Percentiles rank a stretch among this genome's conserved stretches.
These are phyloP conservation scores for Hesperia comma DNA, from an alignment of 2,888 invertebrate species.

Conservation along the genomic window DNA sequence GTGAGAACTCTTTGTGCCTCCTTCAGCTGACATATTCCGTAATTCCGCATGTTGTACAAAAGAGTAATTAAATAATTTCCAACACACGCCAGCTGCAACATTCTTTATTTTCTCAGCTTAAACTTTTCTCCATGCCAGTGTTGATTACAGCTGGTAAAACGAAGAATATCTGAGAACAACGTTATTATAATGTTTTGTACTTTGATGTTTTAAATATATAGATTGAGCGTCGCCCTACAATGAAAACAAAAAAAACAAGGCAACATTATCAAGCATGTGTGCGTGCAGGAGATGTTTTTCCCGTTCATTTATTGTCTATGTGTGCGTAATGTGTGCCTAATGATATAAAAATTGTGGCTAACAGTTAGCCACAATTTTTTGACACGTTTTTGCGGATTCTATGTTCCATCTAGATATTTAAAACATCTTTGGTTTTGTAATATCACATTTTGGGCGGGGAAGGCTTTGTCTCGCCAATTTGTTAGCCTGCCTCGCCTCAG, in stretches of 20 bases:
- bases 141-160: neutral
- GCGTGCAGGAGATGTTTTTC: too few relatives aligned
- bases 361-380: too few relatives aligned
- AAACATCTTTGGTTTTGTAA: too few relatives aligned
- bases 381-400: too few relatives aligned
- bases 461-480: conserved; percentile 8
- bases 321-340: too few relatives aligned
- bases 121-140: neutral
- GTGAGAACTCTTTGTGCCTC: neutral
- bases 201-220: too few relatives aligned
- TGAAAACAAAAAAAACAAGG: too few relatives aligned
- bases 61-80: neutral
- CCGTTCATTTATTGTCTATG: too few relatives aligned
- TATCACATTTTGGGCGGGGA: neutral
- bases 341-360: too few relatives aligned
- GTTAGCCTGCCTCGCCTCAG: conserved; percentile 6
- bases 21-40: neutral
- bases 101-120: neutral
- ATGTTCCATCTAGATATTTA: too few relatives aligned
- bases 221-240: too few relatives aligned
- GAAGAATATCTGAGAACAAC: neutral
- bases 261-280: too few relatives aligned
- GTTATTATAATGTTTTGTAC: conserved; percentile 1
- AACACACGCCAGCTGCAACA: neutral
- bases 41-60: neutral